Percentiles rank a stretch among this genome's conserved stretches.
phyloP scores from a whole-genome alignment of 64 coral and sea anemone genomes.

The Stichodactyla helianthus region DNA sequence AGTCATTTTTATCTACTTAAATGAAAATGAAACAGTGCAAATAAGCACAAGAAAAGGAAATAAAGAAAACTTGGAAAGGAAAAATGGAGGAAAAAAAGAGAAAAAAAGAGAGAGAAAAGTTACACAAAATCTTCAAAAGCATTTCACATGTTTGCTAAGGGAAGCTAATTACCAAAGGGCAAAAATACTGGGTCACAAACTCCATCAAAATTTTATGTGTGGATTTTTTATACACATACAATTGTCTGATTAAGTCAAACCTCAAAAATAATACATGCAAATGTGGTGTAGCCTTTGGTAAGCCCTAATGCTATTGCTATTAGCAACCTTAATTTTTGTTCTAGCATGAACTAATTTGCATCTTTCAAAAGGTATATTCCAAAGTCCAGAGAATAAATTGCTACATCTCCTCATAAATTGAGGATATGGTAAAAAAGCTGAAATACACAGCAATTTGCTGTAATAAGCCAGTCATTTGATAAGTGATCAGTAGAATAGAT shows the following conservation, averaged over 20 bases:
- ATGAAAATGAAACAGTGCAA: too few relatives aligned
- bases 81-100: too few relatives aligned
- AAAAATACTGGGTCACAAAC: neutral
- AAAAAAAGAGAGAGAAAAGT: neutral
- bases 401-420: too few relatives aligned
- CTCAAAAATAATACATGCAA: neutral
- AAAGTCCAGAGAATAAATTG: neutral
- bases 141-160: neutral
- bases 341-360: neutral
- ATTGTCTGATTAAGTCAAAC: slow-evolving; percentile 1
- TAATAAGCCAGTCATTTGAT: too few relatives aligned
- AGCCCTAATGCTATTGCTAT: neutral
- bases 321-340: neutral
- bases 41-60: neutral
- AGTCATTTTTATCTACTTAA: neutral
- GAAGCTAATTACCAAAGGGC: neutral
- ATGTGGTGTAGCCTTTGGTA: neutral
- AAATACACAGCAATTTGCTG: too few relatives aligned
- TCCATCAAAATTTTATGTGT: slow-evolving; percentile 2
- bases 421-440: too few relatives aligned
- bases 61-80: too few relatives aligned
- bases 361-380: neutral
- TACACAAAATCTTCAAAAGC: too few relatives aligned
- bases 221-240: neutral
- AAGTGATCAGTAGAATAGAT: too few relatives aligned